These are phyloP conservation scores for Plebejus argus DNA, from an alignment of 2,888 invertebrate species.

Conservation along the genomic window DNA sequence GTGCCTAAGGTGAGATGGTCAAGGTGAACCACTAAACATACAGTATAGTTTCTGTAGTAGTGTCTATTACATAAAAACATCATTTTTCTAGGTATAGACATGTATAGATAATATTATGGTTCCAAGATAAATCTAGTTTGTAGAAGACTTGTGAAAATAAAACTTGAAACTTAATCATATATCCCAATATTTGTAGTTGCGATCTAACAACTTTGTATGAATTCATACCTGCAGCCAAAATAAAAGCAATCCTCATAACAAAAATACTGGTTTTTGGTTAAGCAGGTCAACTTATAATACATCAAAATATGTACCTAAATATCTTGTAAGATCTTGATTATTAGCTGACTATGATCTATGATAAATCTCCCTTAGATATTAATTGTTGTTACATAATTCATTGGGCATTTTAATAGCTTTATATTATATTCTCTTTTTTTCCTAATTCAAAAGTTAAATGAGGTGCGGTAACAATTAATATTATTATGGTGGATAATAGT, in stretches of 20 bases:
- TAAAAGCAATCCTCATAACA: not conserved
- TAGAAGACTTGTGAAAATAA: not conserved
- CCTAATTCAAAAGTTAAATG: too few species aligned
- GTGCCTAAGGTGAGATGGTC: conserved; percentile 90
- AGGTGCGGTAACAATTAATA: too few species aligned
- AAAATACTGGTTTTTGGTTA: not conserved
- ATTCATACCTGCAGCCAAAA: not conserved
- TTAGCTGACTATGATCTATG: not conserved
- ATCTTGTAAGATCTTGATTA: not conserved
- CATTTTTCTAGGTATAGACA: conserved; percentile 13
- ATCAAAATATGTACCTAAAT: not conserved
- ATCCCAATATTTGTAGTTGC: too few species aligned
- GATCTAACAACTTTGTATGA: not conserved
- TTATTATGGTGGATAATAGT: too few species aligned
- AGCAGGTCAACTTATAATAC: not conserved
- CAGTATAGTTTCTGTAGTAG: conserved; percentile 35
- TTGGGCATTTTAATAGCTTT: not conserved
- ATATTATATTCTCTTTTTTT: too few species aligned
- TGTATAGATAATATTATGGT: too few species aligned
- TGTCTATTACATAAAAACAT: not conserved
- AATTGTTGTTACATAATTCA: not conserved
- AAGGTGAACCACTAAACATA: conserved; percentile 52
- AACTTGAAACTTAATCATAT: too few species aligned
- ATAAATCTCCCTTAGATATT: not conserved
- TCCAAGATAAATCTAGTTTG: not conserved